Evolutionary conservation across 1,140 invertebrate genomes (phyloP).

Genomic region (Hypsibius dujardini): DNA sequence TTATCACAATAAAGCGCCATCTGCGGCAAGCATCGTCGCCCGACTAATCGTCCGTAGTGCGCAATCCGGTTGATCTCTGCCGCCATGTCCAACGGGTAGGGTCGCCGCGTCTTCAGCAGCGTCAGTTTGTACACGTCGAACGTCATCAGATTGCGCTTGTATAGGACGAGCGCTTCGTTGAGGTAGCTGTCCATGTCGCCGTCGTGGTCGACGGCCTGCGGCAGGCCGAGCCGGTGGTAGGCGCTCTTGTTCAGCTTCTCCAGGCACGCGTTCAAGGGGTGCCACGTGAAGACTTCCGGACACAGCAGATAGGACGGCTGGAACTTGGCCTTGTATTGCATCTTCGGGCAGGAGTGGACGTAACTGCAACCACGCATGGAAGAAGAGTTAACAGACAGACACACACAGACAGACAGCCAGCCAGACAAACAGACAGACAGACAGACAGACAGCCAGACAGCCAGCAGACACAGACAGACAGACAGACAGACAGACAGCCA

Average conservation of each 20-base stretch:
- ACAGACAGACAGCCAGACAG: too few species aligned
- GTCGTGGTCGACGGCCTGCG: conserved; percentile 30
- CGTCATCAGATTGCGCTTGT: conserved; percentile 29
- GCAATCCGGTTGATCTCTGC: conserved; percentile 33
- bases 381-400: neutral
- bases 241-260: conserved; percentile 51
- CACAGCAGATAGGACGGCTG: conserved; percentile 76
- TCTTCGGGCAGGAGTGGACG: conserved; percentile 88
- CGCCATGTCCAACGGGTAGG: conserved; percentile 22
- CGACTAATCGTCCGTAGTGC: conserved; percentile 46
- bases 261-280: conserved; percentile 47
- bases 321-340: conserved; percentile 76
- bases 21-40: conserved; percentile 41
- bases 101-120: neutral
- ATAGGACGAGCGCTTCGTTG: conserved; percentile 32
- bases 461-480: too few species aligned
- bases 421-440: too few species aligned
- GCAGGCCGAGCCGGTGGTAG: conserved; percentile 46
- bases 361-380: conserved; percentile 38
- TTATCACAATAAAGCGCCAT: conserved; percentile 40
- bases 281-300: conserved; percentile 77
- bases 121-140: conserved; percentile 29
- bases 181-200: conserved; percentile 27
- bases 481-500: too few species aligned
- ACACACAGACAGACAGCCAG: too few species aligned